These are phyloP conservation scores for Archivesica marissinica DNA, from an alignment of 1,140 invertebrate genomes.

Conservation along the genomic window DNA sequence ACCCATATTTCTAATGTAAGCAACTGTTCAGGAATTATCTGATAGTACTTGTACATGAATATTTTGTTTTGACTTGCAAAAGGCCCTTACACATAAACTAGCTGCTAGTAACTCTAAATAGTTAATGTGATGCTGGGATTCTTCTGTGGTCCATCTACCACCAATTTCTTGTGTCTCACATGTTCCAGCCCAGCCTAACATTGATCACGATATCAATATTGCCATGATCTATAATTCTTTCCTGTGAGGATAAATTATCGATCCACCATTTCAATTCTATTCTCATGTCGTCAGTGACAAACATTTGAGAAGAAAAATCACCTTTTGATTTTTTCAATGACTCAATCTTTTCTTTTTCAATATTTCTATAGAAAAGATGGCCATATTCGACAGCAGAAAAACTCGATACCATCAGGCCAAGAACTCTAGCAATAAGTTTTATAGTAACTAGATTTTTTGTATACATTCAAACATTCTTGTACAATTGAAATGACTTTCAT, in stretches of 20 bases:
- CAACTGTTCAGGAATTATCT: constrained; percentile 17
- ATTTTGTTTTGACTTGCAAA: constrained; percentile 37
- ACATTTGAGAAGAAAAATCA: background rate
- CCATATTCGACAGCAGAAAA: constrained; percentile 45
- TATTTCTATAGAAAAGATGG: constrained; percentile 25
- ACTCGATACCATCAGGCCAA: constrained; percentile 43
- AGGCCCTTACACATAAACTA: too few species aligned
- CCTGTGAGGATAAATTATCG: constrained; percentile 4
- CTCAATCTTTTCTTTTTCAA: background rate
- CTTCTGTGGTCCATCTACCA: too few species aligned
- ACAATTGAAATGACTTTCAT: constrained; percentile 18
- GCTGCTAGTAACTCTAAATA: too few species aligned
- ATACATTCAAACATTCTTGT: constrained; percentile 35
- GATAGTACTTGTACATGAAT: constrained; percentile 8
- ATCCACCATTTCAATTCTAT: constrained; percentile 10
- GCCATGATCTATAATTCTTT: too few species aligned
- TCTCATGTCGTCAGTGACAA: too few species aligned
- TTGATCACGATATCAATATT: too few species aligned
- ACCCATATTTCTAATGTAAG: constrained; percentile 20
- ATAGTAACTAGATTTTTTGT: constrained; percentile 30
- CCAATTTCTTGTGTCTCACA: too few species aligned
- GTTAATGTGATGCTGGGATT: too few species aligned
- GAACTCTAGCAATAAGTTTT: constrained; percentile 34
- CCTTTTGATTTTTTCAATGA: background rate
- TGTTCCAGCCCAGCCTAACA: too few species aligned